Percentiles rank a stretch among this genome's conserved stretches.
These are phyloP conservation scores for Synaphobranchus kaupii DNA, from an alignment of 2,797 vertebrate genomes.

Conservation along the genomic window DNA sequence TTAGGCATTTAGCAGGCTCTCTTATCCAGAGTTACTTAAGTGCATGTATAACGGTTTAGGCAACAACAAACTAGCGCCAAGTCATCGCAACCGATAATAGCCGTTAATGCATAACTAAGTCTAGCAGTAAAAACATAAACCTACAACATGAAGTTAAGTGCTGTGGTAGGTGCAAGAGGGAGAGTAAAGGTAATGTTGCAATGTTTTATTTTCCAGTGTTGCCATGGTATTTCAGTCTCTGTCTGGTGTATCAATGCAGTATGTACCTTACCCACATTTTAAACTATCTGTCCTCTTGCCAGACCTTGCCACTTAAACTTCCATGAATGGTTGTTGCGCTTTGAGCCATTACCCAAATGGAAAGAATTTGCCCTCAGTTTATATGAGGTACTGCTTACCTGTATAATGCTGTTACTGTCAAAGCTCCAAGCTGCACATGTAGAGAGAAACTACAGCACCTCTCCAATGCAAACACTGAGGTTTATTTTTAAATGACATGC, in stretches of 20 bases:
- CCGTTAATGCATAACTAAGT: background rate
- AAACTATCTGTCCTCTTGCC: background rate
- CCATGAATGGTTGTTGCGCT: background rate
- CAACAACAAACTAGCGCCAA: background rate
- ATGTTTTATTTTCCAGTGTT: constrained; percentile 25
- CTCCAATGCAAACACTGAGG: background rate
- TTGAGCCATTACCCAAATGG: background rate
- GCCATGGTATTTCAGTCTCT: background rate
- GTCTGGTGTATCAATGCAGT: background rate
- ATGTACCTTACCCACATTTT: background rate
- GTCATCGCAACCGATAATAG: background rate
- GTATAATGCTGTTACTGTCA: background rate
- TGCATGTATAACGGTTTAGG: too few species aligned
- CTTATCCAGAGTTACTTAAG: too few species aligned
- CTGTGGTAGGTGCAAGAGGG: background rate
- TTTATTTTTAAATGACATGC: background rate
- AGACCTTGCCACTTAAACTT: background rate
- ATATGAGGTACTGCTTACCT: background rate
- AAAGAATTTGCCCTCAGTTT: background rate
- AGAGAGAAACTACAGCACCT: background rate
- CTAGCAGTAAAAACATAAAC: background rate
- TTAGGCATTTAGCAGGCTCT: too few species aligned
- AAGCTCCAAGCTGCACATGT: background rate
- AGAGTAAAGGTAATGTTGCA: background rate
- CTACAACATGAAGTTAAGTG: background rate